phyloP scores from a whole-genome alignment of 2,888 invertebrate genomes.

The Drosophila demipolita region DNA sequence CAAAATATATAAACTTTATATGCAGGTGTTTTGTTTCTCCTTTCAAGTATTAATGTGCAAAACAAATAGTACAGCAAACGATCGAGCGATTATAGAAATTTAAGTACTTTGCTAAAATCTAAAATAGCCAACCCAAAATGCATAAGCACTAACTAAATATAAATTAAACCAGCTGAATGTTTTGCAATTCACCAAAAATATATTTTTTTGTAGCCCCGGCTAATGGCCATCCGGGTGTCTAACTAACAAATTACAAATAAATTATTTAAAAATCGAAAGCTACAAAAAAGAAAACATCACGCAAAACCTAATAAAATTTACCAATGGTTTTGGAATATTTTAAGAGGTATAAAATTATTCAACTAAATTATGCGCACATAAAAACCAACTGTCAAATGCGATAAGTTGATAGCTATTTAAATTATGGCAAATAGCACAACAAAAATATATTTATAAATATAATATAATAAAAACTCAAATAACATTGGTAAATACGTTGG shows the following conservation, averaged over 20 bases:
- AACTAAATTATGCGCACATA: slow-evolving; percentile 46
- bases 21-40: slow-evolving; percentile 3
- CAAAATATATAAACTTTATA: slow-evolving; percentile 34
- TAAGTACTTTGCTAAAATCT: background rate
- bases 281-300: slow-evolving; percentile 6
- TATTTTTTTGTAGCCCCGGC: background rate
- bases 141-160: slow-evolving; percentile 20
- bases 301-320: slow-evolving; percentile 8
- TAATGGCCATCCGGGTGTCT: slow-evolving; percentile 42
- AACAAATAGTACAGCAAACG: background rate
- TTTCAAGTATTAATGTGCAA: slow-evolving; percentile 22
- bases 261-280: slow-evolving; percentile 25
- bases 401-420: slow-evolving; percentile 53
- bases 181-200: slow-evolving; percentile 13
- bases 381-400: slow-evolving; percentile 52
- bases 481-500: slow-evolving; percentile 17
- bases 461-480: slow-evolving; percentile 14
- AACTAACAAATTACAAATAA: slow-evolving; percentile 48
- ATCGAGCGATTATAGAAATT: background rate
- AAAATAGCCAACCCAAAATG: slow-evolving; percentile 11
- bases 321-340: slow-evolving; percentile 24
- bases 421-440: slow-evolving; percentile 28
- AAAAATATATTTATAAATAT: background rate
- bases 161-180: slow-evolving; percentile 16
- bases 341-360: slow-evolving; percentile 16